A percentile compares a stretch with the other conserved stretches of the same genome.
phyloP scores from a whole-genome alignment of 2,888 invertebrate genomes.

The Pheosia tremula region DNA sequence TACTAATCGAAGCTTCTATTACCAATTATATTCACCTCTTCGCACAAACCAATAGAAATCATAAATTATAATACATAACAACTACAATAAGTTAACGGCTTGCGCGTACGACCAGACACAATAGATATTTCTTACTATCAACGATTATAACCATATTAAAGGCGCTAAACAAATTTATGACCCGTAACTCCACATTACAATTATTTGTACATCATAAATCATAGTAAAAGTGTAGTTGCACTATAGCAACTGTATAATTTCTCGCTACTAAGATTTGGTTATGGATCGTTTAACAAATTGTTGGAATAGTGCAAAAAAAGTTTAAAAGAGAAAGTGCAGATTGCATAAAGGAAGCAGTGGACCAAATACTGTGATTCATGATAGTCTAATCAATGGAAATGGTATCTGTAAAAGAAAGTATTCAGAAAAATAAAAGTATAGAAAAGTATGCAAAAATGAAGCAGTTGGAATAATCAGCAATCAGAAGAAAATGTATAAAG shows the following conservation, averaged over 20 bases:
- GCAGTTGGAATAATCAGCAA: not conserved
- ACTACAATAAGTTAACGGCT: slow-evolving; percentile 39
- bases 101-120: slow-evolving; percentile 57
- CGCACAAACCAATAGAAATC: slow-evolving; percentile 42
- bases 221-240: slow-evolving; percentile 34
- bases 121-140: slow-evolving; percentile 52
- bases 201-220: slow-evolving; percentile 54
- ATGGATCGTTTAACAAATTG: slow-evolving; percentile 57
- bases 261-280: slow-evolving; percentile 58
- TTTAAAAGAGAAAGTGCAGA: slow-evolving; percentile 11
- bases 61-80: slow-evolving; percentile 52
- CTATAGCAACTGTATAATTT: slow-evolving; percentile 52
- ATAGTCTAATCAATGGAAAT: not conserved
- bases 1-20: not conserved
- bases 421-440: not conserved
- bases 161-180: slow-evolving; percentile 71
- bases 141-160: slow-evolving; percentile 56
- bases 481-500: not conserved
- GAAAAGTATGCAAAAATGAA: not conserved
- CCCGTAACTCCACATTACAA: slow-evolving; percentile 66
- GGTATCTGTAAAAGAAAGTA: not conserved
- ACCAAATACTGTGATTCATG: not conserved
- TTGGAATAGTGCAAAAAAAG: slow-evolving; percentile 43
- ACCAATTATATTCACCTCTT: slow-evolving; percentile 17
- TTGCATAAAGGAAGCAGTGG: slow-evolving; percentile 7